Evolutionary conservation across 1,140 invertebrate species (phyloP).

Genomic region (Apolygus lucorum): DNA sequence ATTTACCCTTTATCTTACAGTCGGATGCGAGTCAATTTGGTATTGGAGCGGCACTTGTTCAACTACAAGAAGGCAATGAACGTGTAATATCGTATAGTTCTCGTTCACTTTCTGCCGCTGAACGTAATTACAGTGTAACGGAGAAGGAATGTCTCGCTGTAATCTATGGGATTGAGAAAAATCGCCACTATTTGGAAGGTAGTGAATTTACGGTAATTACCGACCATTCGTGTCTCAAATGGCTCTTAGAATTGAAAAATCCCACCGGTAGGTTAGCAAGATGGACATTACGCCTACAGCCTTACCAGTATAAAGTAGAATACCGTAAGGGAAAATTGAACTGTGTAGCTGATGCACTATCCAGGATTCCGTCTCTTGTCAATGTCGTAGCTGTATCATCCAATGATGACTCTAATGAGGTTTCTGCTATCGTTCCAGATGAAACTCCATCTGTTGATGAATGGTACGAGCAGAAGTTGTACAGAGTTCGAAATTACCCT

Average conservation of each 20-base stretch:
- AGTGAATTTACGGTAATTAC: no score
- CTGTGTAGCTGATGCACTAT: no score
- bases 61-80: slow-evolving; percentile 23
- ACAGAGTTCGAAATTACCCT: background rate
- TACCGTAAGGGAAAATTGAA: slow-evolving; percentile 38
- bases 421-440: no score
- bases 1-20: slow-evolving; percentile 28
- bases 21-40: slow-evolving; percentile 34
- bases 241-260: slow-evolving; percentile 36
- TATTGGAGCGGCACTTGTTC: no score
- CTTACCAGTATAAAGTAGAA: slow-evolving; percentile 37
- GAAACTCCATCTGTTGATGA: no score
- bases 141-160: no score
- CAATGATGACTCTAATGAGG: no score
- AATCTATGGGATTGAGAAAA: no score
- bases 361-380: slow-evolving; percentile 36
- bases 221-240: no score
- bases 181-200: no score
- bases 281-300: slow-evolving; percentile 34
- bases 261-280: slow-evolving; percentile 31
- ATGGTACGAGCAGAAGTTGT: background rate
- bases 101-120: slow-evolving; percentile 32
- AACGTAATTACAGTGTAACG: no score
- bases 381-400: background rate
- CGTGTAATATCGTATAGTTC: slow-evolving; percentile 37